Conservation (phyloP, 2,888 invertebrate species). For the Ommatoiulus sabulosus region DNA sequence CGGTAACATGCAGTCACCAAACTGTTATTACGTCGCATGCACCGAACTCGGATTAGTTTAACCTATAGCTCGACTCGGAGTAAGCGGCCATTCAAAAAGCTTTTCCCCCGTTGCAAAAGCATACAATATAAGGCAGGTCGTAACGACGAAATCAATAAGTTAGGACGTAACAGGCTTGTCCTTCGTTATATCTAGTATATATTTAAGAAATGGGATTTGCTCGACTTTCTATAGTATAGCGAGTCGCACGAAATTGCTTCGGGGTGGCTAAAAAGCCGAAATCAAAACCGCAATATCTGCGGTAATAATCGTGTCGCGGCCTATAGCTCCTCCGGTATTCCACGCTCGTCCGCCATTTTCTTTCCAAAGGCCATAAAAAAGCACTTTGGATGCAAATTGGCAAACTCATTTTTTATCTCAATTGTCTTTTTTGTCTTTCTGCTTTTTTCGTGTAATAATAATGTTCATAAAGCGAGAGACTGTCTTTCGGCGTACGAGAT, state of each 20-base stretch:
- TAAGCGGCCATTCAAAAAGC: neutral
- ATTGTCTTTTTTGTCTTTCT: conserved; percentile 38
- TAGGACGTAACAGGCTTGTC: neutral
- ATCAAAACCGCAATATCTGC: conserved; percentile 30
- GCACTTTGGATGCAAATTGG: conserved; percentile 55
- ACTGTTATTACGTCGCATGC: too few species aligned
- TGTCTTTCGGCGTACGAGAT: neutral
- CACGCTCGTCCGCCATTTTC: conserved; percentile 40
- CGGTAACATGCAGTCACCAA: too few species aligned
- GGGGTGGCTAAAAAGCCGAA: conserved; percentile 21
- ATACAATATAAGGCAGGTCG: neutral
- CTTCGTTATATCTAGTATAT: conserved; percentile 26
- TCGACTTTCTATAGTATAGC: neutral
- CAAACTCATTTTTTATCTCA: conserved; percentile 47
- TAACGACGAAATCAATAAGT: neutral
- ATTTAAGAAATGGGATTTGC: conserved; percentile 36
- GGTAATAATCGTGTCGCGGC: conserved; percentile 28
- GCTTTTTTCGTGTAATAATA: conserved; percentile 42
- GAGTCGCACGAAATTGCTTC: conserved; percentile 12
- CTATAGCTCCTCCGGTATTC: neutral
- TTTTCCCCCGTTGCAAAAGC: neutral
- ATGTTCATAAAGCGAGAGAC: conserved; percentile 35
- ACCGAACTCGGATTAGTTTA: too few species aligned
- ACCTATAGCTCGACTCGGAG: too few species aligned
- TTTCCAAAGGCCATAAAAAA: conserved; percentile 49